Evolutionary conservation across 2,797 vertebrate species (phyloP).

Genomic region (Trematomus bernacchii): DNA sequence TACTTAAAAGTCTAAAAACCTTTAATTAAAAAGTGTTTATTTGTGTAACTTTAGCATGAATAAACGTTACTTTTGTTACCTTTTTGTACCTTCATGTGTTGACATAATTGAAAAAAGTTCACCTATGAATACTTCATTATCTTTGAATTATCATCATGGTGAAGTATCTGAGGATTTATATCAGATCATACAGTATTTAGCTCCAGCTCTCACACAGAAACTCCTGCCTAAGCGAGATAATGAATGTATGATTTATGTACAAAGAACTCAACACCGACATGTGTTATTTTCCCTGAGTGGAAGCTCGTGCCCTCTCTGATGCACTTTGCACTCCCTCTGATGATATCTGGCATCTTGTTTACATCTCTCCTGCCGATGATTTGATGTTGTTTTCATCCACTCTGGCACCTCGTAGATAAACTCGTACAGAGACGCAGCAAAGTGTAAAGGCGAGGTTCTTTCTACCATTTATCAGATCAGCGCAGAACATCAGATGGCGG

Average conservation of each 20-base stretch:
- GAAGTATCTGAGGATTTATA: neutral
- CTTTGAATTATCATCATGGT: neutral
- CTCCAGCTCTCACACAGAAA: neutral
- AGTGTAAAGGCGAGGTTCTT: constrained; percentile 44
- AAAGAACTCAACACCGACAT: neutral
- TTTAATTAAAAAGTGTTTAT: too few species aligned
- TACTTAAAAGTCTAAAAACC: too few species aligned
- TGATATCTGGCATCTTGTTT: constrained; percentile 63
- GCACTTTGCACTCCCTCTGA: constrained; percentile 45
- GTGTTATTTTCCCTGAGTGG: neutral
- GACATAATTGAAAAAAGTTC: too few species aligned
- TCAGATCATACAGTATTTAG: neutral
- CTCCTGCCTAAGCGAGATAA: constrained; percentile 1
- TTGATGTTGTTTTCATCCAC: constrained; percentile 56
- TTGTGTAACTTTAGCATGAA: too few species aligned
- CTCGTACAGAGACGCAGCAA: constrained; percentile 32
- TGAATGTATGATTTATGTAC: neutral
- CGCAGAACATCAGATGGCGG: constrained; percentile 35
- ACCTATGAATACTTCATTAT: too few species aligned
- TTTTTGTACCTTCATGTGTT: too few species aligned
- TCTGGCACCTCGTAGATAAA: constrained; percentile 63
- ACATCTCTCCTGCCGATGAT: constrained; percentile 54
- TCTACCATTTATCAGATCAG: constrained; percentile 49
- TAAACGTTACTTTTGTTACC: too few species aligned
- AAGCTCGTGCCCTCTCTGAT: constrained; percentile 21